Evolutionary conservation across 2,113 vertebrate genomes (phyloP).

Genomic region (Chinchilla lanigera): DNA sequence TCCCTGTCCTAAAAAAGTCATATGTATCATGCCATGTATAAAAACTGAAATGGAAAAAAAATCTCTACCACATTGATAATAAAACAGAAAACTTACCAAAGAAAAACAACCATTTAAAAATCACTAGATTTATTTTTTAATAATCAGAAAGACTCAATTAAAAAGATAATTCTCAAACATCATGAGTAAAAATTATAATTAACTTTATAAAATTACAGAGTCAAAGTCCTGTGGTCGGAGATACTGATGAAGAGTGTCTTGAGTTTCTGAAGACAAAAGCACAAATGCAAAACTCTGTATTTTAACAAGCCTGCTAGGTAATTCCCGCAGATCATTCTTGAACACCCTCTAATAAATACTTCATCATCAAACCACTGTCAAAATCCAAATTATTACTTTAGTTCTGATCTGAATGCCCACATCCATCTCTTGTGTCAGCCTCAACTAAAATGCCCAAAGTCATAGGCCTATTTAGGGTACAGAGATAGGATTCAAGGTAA

Average conservation of each 20-base stretch:
- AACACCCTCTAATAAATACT: background rate
- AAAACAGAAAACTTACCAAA: conserved; percentile 39
- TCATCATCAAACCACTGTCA: conserved; percentile 43
- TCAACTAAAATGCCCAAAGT: conserved; percentile 26
- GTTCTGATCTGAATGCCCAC: background rate
- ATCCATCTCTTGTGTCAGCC: background rate
- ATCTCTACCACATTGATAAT: background rate
- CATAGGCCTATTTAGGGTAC: background rate
- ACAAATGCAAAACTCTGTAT: conserved; percentile 42
- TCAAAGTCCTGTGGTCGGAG: background rate
- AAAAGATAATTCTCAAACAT: conserved; percentile 41
- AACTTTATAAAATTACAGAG: background rate
- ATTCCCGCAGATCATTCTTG: background rate
- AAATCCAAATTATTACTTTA: background rate
- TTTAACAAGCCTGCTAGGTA: conserved; percentile 33
- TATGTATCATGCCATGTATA: background rate
- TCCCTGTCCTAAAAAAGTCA: background rate
- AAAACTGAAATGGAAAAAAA: conserved; percentile 44
- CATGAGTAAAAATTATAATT: conserved; percentile 7
- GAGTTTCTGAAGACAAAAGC: conserved; percentile 22
- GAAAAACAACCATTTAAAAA: conserved; percentile 50
- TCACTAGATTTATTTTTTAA: conserved; percentile 29
- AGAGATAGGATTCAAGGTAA: background rate
- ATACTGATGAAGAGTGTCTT: background rate
- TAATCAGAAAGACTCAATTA: conserved; percentile 44